Evolutionary conservation across 2,888 invertebrate genomes (phyloP), one percentile per base, ranked within the genome.

Genomic region (Iselma pallidipennis): DNA sequence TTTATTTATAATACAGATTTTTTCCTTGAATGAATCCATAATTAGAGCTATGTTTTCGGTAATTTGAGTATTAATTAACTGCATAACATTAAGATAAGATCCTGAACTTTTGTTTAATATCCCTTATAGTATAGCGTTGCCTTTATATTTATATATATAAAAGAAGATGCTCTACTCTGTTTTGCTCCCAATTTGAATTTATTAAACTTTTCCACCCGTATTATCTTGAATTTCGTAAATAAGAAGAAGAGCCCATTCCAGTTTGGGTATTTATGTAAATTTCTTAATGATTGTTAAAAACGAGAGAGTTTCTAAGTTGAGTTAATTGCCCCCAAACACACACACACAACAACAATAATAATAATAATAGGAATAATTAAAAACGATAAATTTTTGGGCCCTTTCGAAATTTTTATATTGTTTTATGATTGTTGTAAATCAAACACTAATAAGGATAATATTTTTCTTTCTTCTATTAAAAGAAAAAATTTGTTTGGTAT

Each of bases 11-110:
- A n/a, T 45, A 16, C 42, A 42, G 9, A 7, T 42, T 37, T 21
- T 7, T 5, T 7, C 4, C n/a, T n/a, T n/a, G n/a, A n/a, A 73
- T 76, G 71, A 71, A 69, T 74, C 74, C 73, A 76, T 76, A 76
- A 76, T 77, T 76, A 76, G 72, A 68, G 70, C 67, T 59, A 71
- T 74, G 74, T 73, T 75, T 23, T 74, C 69, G 71, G 77, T 77
- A 77, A 77, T 76, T 75, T 67, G 76, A 77, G 77, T 75, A 77
- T 74, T 74, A 76, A 76, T 76, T 75, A 75, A 74, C 69, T 72
- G 74, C 66, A 72, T 70, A 66, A 71, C 72, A 76, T 75, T 76
- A 73, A 77, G 76, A 74, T 76, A 73, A 76, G 71, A 66, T 57
- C 67, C 48, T 51, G 61, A 70, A 68, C 62, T 70, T 69, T 67